Percentiles rank a stretch among this genome's conserved stretches.
Evolutionary conservation across 1,140 invertebrate genomes (phyloP).

Genomic region (Sycophaga agraensis): DNA sequence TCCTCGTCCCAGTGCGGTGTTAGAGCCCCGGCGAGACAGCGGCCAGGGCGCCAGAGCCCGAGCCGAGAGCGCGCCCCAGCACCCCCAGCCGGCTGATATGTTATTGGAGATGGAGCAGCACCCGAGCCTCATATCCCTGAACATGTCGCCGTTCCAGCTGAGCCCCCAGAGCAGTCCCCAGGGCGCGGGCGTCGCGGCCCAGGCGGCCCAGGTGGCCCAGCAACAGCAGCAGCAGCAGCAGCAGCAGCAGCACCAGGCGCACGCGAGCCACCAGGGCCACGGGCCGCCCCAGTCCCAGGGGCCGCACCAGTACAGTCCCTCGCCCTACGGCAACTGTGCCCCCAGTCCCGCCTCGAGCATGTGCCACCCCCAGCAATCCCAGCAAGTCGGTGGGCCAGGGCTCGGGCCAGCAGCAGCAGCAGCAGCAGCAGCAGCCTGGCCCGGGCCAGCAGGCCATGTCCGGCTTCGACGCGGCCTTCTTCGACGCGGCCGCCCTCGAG

Average conservation of each 20-base stretch:
- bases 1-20: too few species aligned
- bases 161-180: slow-evolving; percentile 67
- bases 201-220: slow-evolving; percentile 27
- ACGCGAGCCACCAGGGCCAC: slow-evolving; percentile 42
- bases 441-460: slow-evolving; percentile 45
- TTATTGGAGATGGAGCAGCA: slow-evolving; percentile 82
- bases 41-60: not conserved
- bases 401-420: slow-evolving; percentile 41
- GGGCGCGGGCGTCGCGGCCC: slow-evolving; percentile 42
- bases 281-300: too few species aligned
- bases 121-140: slow-evolving; percentile 79
- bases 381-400: slow-evolving; percentile 13
- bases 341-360: slow-evolving; percentile 53
- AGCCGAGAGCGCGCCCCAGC: too few species aligned
- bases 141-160: slow-evolving; percentile 79
- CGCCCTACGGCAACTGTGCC: slow-evolving; percentile 45
- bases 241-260: slow-evolving; percentile 48
- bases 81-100: slow-evolving; percentile 62
- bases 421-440: slow-evolving; percentile 34
- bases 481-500: slow-evolving; percentile 87
- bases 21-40: not conserved
- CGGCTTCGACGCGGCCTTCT: slow-evolving; percentile 59
- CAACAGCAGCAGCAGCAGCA: slow-evolving; percentile 40
- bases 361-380: slow-evolving; percentile 44
- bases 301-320: slow-evolving; percentile 44